These are phyloP conservation scores for Eleutherodactylus coqui DNA, from an alignment of 2,797 vertebrate species.

Conservation along the genomic window DNA sequence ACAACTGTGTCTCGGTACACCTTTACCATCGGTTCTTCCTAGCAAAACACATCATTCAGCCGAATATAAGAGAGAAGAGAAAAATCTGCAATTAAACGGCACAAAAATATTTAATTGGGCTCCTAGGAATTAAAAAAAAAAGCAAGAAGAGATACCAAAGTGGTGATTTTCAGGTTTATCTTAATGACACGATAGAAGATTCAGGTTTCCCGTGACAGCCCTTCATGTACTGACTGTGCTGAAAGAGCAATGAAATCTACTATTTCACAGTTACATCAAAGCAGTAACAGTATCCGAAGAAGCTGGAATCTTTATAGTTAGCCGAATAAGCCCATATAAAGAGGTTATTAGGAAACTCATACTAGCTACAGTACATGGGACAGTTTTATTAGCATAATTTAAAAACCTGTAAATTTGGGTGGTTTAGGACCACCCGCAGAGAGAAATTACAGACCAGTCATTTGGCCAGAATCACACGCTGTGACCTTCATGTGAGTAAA, in stretches of 20 bases:
- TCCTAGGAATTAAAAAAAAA: constrained; percentile 10
- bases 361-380: background rate
- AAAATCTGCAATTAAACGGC: constrained; percentile 33
- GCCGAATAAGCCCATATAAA: background rate
- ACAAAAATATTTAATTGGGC: constrained; percentile 48
- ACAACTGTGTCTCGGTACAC: background rate
- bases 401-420: background rate
- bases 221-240: background rate
- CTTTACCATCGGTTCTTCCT: constrained; percentile 7
- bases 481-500: too few relatives aligned
- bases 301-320: background rate
- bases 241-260: background rate
- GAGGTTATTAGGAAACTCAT: background rate
- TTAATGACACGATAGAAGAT: background rate
- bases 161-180: constrained; percentile 38
- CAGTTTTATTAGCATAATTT: background rate
- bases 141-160: constrained; percentile 11
- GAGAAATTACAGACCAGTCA: too few relatives aligned
- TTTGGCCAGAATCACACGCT: too few relatives aligned
- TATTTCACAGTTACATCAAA: background rate
- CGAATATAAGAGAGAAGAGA: constrained; percentile 22
- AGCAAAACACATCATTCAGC: constrained; percentile 32
- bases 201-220: constrained; percentile 9
- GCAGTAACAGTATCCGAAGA: background rate
- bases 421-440: background rate